These are phyloP conservation scores for Calliphora vicina DNA, from an alignment of 1,140 invertebrate species.

Conservation along the genomic window DNA sequence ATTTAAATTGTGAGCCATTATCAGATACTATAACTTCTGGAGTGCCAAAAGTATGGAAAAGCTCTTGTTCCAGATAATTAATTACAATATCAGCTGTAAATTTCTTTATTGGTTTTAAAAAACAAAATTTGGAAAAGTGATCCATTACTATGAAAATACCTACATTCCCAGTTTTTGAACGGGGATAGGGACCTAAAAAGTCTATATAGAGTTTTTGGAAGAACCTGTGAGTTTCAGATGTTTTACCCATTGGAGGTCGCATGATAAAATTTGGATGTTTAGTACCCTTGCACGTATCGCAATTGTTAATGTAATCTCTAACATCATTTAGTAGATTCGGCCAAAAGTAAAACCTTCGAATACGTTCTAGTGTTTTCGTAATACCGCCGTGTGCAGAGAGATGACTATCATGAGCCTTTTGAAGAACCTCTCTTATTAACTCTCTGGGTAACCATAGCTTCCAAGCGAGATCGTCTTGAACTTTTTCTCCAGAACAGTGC, in stretches of 20 bases:
- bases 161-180: background rate
- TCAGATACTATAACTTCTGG: background rate
- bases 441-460: constrained; percentile 10
- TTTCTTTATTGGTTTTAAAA: too few species aligned
- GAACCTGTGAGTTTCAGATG: background rate
- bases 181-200: background rate
- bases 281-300: background rate
- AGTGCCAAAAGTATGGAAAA: background rate
- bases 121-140: too few species aligned
- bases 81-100: too few species aligned
- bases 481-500: background rate
- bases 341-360: too few species aligned
- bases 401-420: background rate
- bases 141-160: background rate
- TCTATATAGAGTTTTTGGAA: background rate
- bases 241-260: background rate
- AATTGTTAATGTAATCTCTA: background rate
- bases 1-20: background rate
- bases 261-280: background rate
- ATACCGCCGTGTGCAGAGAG: background rate
- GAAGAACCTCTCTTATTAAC: background rate
- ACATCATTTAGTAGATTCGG: background rate
- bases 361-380: background rate
- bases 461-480: background rate
- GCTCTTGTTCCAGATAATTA: too few species aligned